Conservation (phyloP, 1,140 invertebrate genomes). For the Drosophila guanche region DNA sequence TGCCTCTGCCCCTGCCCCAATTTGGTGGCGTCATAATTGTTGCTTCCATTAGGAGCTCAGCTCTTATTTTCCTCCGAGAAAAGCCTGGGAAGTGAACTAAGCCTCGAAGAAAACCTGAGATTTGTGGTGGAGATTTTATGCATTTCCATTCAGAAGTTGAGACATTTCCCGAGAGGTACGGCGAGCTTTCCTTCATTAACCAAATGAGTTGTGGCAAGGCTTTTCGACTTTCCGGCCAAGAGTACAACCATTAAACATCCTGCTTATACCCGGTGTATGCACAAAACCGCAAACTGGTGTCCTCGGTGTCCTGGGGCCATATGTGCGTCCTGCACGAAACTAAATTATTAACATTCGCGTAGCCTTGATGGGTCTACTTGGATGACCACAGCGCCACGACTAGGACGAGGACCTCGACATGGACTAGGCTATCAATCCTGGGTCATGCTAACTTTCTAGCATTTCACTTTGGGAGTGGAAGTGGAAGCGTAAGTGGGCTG, state of each 20-base stretch:
- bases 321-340: slow-evolving; percentile 49
- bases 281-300: slow-evolving; percentile 27
- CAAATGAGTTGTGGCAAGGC: slow-evolving; percentile 34
- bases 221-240: slow-evolving; percentile 8
- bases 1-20: background rate
- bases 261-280: slow-evolving; percentile 5
- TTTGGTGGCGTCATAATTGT: slow-evolving; percentile 49
- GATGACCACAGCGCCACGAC: slow-evolving; percentile 21
- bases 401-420: slow-evolving; percentile 13
- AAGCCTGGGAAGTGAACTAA: no score
- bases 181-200: slow-evolving; percentile 17
- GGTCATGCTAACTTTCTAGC: slow-evolving; percentile 58
- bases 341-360: slow-evolving; percentile 63
- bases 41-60: slow-evolving; percentile 22
- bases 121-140: no score
- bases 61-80: background rate
- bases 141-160: background rate
- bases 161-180: background rate
- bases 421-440: slow-evolving; percentile 57
- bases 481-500: background rate
- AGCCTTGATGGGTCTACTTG: slow-evolving; percentile 43
- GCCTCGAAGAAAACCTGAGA: no score
- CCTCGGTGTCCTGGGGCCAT: slow-evolving; percentile 35
- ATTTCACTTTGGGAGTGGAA: slow-evolving; percentile 28
- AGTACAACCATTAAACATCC: slow-evolving; percentile 21